These are phyloP conservation scores for Astur gentilis DNA, from an alignment of 2,113 vertebrate species.

Conservation along the genomic window DNA sequence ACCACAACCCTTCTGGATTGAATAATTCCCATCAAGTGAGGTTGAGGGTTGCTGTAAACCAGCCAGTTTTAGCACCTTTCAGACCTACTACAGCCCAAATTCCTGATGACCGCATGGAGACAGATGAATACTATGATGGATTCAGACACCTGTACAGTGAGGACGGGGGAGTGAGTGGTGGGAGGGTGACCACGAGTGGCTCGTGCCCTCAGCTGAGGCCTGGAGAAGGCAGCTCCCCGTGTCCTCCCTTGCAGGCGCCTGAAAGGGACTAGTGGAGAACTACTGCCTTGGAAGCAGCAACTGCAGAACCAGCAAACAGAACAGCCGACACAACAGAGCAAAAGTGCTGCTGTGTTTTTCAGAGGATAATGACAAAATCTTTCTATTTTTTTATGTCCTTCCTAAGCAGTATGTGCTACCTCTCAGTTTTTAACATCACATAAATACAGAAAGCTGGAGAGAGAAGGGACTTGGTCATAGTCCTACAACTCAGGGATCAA, in stretches of 20 bases:
- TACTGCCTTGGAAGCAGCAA: neutral
- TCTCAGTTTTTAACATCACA: neutral
- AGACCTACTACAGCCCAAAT: neutral
- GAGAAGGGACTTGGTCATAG: neutral
- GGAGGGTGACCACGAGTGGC: neutral
- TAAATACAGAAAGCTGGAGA: neutral
- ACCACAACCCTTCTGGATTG: neutral
- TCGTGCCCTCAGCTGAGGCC: neutral
- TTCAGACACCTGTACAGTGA: slow-evolving; percentile 67
- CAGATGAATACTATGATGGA: slow-evolving; percentile 72
- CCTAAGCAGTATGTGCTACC: neutral
- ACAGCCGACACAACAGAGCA: neutral
- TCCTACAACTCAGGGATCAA: neutral
- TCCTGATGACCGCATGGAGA: neutral
- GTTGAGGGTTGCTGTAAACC: neutral
- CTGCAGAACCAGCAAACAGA: neutral
- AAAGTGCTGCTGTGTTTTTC: neutral
- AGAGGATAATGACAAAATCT: neutral
- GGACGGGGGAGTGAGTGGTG: neutral
- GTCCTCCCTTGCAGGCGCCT: slow-evolving; percentile 67
- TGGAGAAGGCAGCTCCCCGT: slow-evolving; percentile 30
- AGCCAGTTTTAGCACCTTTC: neutral
- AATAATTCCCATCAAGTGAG: neutral
- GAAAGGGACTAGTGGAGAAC: neutral
- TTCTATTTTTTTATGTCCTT: neutral